phyloP scores from a whole-genome alignment of 2,113 vertebrate species.

The Takifugu bimaculatus region DNA sequence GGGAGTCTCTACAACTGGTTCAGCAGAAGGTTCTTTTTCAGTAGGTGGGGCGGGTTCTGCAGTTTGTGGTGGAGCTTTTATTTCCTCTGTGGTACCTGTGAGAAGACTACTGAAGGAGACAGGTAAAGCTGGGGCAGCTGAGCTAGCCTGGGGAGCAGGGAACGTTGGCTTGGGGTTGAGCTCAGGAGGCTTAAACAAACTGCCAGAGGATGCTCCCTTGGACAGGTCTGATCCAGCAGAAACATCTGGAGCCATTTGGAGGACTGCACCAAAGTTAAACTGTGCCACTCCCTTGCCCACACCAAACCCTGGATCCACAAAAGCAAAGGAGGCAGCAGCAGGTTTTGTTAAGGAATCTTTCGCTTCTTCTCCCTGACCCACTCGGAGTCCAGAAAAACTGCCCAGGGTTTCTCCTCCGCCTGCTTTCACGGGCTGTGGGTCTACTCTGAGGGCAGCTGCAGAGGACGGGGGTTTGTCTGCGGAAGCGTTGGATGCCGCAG shows the following conservation, averaged over 20 bases:
- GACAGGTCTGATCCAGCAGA: slow-evolving; percentile 24
- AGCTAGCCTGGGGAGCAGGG: slow-evolving; percentile 48
- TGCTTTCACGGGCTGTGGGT: slow-evolving; percentile 67
- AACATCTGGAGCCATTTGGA: slow-evolving; percentile 69
- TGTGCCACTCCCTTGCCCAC: slow-evolving; percentile 27
- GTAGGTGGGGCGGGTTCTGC: slow-evolving; percentile 27
- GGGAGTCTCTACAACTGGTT: slow-evolving; percentile 6
- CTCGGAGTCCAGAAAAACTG: slow-evolving; percentile 86
- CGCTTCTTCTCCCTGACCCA: slow-evolving; percentile 83
- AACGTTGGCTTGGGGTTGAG: slow-evolving; percentile 63
- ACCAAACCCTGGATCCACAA: slow-evolving; percentile 35
- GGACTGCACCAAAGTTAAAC: slow-evolving; percentile 67
- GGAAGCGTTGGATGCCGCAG: slow-evolving; percentile 40
- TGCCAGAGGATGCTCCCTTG: slow-evolving; percentile 27
- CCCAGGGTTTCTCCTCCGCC: slow-evolving; percentile 87
- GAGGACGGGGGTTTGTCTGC: slow-evolving; percentile 48
- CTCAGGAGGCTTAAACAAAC: slow-evolving; percentile 71
- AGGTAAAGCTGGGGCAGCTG: slow-evolving; percentile 36
- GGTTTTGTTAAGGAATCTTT: slow-evolving; percentile 64
- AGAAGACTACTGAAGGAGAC: slow-evolving; percentile 52
- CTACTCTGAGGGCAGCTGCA: slow-evolving; percentile 60
- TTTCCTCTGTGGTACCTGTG: slow-evolving; percentile 35
- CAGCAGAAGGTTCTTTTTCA: slow-evolving; percentile 26
- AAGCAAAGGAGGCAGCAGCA: slow-evolving; percentile 38
- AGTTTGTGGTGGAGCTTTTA: slow-evolving; percentile 50